Base-by-base conservation (phyloP, 1,140 invertebrate genomes). In the Zaprionus gabonicus region DNA sequence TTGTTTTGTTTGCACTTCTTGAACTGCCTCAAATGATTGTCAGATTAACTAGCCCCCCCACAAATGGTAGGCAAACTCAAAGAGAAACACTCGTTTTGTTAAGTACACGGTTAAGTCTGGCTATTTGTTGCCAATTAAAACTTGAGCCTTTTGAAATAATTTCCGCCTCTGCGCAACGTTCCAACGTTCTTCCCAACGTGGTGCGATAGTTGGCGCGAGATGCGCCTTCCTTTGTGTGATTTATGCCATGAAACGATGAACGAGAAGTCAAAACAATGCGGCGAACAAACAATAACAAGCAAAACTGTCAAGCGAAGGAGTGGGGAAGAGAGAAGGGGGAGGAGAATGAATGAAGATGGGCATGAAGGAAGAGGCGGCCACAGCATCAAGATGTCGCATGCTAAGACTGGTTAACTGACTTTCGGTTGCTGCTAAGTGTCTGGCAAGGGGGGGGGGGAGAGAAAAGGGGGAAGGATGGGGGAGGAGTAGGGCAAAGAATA, bases 211-310 rank as follows among this genome's bases (percentile, higher is more conserved):
- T 20, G 20, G 20, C 46, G 46, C 46, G 46, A 9, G 46, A 25
- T 51, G 46, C 46, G 46, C 20, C 12, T 51, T 20, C 46, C 17
- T 46, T 51, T 51, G 20, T 51, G 4, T 51, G 46, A 51, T 51
- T 51, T 51, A 51, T 51, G 46, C 9, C 46, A 13, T 25, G 20
- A 25, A 20, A 25, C 46, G 46, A 25, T 20, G 20, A 23, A 51
- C 17, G 46, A 51, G 46, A 51, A 51, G 46, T 51, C 9, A 51
- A 23, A 51, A 51, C 46, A 51, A 51, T 25, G 46, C 46, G 46
- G 17, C 46, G 0, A 20, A n/a, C 20, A 51, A 51, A 51, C 46
- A 51, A 51, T 51, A 51, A 51, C 46, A 51, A 13, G 46, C 9
- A 51, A 23, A 51, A 25, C 46, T 51, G 46, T 51, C 46, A 25